Base-by-base conservation (phyloP, 1,140 invertebrate species). In the Dryas iulia region DNA sequence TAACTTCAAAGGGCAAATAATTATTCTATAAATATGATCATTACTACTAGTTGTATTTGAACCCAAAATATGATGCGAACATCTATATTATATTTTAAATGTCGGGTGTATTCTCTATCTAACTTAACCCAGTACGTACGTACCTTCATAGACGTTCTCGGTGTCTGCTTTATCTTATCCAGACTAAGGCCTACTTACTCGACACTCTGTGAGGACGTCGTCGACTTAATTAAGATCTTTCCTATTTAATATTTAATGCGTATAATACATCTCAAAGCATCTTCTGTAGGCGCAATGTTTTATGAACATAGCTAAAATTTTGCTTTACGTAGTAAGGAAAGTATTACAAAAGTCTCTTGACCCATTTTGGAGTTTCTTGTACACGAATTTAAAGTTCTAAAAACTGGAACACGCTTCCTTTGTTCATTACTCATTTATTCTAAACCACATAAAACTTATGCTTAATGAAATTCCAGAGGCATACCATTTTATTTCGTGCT, bases 401-500 rank as follows among this genome's bases (percentile, higher is more conserved):
- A 52, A 33, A 24, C 39, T 53, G 11, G 54, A 60, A 66, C 58
- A 53, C 47, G 35, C 18, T 59, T 33, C 28, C 53, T 66, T 66
- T 30, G 18, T 53, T 59, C 24, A 66, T 23, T 30, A 52, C 58
- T 59, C 53, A 60, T 60, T 66, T 66, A 60, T 60, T 66, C 26
- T 53, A 53, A 59, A 26, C 35, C 23, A 59, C 18, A 60, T 60
- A 47, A 25, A 47, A 28, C 35, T 18, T 52, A 21, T 24, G 26
- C 33, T 33, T 60, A 66, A 59, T 33, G 18, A 66, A 66, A 66
- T 54, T 60, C 26, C 35, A 14, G 18, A 12, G 35, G 10, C 26
- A 26, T 59, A 10, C 28, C 59, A 12, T 18, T 24, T 60, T 47
- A 59, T 57, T 58, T 59, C 39, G 25, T 57, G 23, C 28, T 33